Base-by-base conservation (phyloP, 2,797 vertebrate genomes). In the Anas bernieri region DNA sequence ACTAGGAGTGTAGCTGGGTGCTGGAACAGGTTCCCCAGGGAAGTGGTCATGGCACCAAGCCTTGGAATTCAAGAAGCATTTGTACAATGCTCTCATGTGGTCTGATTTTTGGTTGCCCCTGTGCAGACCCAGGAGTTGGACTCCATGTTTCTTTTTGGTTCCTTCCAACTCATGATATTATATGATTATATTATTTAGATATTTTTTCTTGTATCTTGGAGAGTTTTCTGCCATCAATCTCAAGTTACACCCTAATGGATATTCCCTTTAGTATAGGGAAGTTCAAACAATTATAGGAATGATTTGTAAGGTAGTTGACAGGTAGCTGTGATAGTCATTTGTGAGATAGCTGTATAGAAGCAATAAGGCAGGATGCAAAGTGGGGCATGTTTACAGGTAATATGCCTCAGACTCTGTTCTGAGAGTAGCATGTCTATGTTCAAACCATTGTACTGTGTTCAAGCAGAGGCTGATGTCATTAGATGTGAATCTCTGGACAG, bases 211-310 rank as follows among this genome's bases (percentile, higher is more conserved):
- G 37, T 2, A 37, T 2, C 14, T 43, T 41, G 10, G 41, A 70
- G 7, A 76, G 3, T 17, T 81, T 86, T 63, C 18, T 72, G 7
- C 18, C 4, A 4, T n/a, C 1, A 1, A 3, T 28, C 23, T 67
- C 31, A 76, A 70, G n/a, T 31, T 61, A 43, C 17, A 7, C 31
- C 6, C 6, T 35, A 59, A 62, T 13, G 8, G 18, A 52, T 39
- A 63, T n/a, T 54, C 3, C 3, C 2, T 61, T 75, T 25, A 1
- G 0, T n/a, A 17, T 3, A 35, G 6, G 12, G 7, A 41, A 75
- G 31, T 13, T n/a, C 8, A 41, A 62, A 20, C 1, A 58, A 43
- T 8, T 50, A 54, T 4, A 50, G 17, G 4, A 54, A 4, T 41
- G 43, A 33, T 76, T 76, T 66, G 4, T n/a, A 54, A 18, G 0